phyloP scores from a whole-genome alignment of 2,113 vertebrate genomes.

The Aptenodytes patagonicus region DNA sequence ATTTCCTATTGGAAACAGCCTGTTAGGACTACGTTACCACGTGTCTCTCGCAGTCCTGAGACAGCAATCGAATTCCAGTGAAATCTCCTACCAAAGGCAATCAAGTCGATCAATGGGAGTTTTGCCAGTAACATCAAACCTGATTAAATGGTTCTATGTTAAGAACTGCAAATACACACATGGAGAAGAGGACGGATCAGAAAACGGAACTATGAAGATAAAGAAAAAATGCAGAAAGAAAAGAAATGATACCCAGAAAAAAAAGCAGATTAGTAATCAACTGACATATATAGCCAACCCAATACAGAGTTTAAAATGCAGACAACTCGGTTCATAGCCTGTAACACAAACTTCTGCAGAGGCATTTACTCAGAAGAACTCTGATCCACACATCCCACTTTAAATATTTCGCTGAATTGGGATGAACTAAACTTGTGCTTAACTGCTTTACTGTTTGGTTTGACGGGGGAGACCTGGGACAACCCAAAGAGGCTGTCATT shows the following conservation, averaged over 20 bases:
- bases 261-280: not conserved
- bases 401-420: not conserved
- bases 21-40: not conserved
- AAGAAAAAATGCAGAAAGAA: not conserved
- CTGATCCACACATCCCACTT: not conserved
- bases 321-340: not conserved
- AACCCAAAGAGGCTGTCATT: not conserved
- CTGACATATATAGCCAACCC: not conserved
- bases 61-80: slow-evolving; percentile 15
- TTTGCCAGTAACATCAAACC: not conserved
- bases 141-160: slow-evolving; percentile 2
- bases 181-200: not conserved
- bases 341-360: not conserved
- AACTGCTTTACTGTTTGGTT: not conserved
- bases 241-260: not conserved
- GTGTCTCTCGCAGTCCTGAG: not conserved
- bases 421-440: not conserved
- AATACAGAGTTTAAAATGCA: not conserved
- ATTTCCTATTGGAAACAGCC: not conserved
- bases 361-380: not conserved
- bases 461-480: accelerated
- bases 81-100: slow-evolving; percentile 25
- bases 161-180: not conserved
- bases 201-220: not conserved
- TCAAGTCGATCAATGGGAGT: not conserved